Base-by-base conservation (phyloP, 2,113 vertebrate species). In the Craseonycteris thonglongyai region DNA sequence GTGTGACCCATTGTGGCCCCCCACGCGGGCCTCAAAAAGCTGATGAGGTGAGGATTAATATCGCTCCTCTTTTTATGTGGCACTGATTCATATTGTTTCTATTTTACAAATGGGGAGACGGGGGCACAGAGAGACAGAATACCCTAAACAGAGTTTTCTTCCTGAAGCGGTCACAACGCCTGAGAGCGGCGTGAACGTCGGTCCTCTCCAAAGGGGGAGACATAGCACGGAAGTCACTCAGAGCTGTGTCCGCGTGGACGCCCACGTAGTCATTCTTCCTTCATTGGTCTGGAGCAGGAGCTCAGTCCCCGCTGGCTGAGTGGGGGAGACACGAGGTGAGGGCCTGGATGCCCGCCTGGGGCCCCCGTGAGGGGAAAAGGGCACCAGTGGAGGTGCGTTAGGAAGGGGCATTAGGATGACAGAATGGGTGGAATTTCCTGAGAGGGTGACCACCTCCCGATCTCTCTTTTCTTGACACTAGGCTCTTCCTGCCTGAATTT, bases 141-240 rank as follows among this genome's bases (percentile, higher is more conserved):
- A 16, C 8, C 15, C 3, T 1, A 15, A 42, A n/a, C 61, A 33
- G 7, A 47, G 33, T 30, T n/a, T n/a, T 11, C 47, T 78, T 42
- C 3, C 1, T 1, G 38, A 10, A 71, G 28, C 0, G 18, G 59
- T 35, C 78, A 22, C 11, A 1, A 15, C 2, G 14, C 1, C 0
- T 0, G 13, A 8, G n/a, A 40, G 18, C 28, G 12, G 8, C 42
- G 45, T 30, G 51, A 18, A 47, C 0, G 2, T 5, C 4, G 5
- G 24, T 8, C 2, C 28, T 35, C 33, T 22, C 11, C 0, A 24
- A 35, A 9, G 22, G 51, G 35, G 9, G 15, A 22, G 19, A 30
- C n/a, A 0, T 0, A 1, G 24, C 1, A 7, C 18, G 3, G 0
- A 16, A 4, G 15, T 19, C 33, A 18, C 12, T 13, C 24, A 56